Base-by-base conservation (phyloP, 2,113 vertebrate species). In the Heterocephalus glaber region DNA sequence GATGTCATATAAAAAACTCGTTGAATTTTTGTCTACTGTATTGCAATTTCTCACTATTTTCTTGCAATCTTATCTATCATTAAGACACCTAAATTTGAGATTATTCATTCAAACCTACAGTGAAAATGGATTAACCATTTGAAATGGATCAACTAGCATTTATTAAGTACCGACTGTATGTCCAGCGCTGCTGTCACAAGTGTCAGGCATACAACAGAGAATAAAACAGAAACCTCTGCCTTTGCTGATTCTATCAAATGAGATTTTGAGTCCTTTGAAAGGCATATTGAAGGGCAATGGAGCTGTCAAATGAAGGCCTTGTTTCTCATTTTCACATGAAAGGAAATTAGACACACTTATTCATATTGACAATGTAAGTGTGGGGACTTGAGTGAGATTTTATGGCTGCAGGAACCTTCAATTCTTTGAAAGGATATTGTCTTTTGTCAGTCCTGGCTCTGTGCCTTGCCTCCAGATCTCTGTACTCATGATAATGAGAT, bases 311-410 rank as follows among this genome's bases (percentile, higher is more conserved):
- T 26, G 47, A 81, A 89, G 89, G 52, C 8, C 24, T 77, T 30
- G 58, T 49, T 54, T 90, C 79, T 74, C 22, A 17, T 56, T 94
- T 91, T 74, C 79, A 92, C 56, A 68, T 60, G 60, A 94, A 93
- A 65, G n/a, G 47, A 89, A 96, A 24, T 92, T 47, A 93, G 70
- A 94, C 19, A 54, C 38, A 60, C 41, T 86, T 58, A 58, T 47
- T 90, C 79, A 77, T 82, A 86, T 80, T 77, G 80, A 80, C 44
- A 76, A 44, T 30, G 44, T 11, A 91, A 83, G 35, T 60, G 92
- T 14, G 13, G 68, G 68, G 9, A 61, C 86, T 35, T 52, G 60
- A 89, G 81, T 47, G 41, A 30, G 33, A 65, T 35, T 52, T 80
- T 70, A 80, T 3, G 33, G 58, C 24, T 83, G 35, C 20, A 81